phyloP scores from a whole-genome alignment of 2,113 vertebrate genomes.

The Steatornis caripensis region DNA sequence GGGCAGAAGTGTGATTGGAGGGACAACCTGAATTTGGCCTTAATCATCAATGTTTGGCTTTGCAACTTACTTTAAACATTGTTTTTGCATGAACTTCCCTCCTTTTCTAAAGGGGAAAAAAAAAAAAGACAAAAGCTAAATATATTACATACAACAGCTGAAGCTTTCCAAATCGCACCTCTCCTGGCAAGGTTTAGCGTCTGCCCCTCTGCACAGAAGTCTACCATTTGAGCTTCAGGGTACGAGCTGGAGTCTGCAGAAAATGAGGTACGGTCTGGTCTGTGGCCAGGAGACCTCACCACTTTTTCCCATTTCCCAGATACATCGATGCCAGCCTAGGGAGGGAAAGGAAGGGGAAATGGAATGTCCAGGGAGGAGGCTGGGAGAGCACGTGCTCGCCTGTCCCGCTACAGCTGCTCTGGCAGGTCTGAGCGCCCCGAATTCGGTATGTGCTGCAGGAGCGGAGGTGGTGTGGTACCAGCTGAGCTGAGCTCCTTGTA shows the following conservation, averaged over 20 bases:
- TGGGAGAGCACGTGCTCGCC: not conserved
- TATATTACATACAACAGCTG: not conserved
- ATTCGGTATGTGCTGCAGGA: fast-evolving
- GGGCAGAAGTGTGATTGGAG: conserved; percentile 47
- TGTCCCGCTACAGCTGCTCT: not conserved
- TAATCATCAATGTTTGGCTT: not conserved
- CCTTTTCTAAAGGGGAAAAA: not conserved
- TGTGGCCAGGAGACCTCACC: not conserved
- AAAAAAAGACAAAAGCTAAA: not conserved
- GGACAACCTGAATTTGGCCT: not conserved
- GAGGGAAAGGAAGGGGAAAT: not conserved
- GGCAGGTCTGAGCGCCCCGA: not conserved
- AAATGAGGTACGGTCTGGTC: not conserved
- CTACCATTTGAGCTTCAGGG: not conserved
- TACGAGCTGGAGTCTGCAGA: not conserved
- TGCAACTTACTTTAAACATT: not conserved
- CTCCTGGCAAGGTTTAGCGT: not conserved
- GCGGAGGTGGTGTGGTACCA: not conserved
- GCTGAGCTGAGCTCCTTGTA: not conserved
- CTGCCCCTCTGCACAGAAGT: not conserved
- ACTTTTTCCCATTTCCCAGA: not conserved
- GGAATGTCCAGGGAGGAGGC: fast-evolving
- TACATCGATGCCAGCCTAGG: not conserved
- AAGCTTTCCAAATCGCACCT: not conserved
- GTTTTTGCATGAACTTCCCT: conserved; percentile 5